Percentiles rank a stretch among this genome's conserved stretches.
These are phyloP conservation scores for Meandrina meandrites DNA, from an alignment of 92 coral and sea anemone species.

Conservation along the genomic window DNA sequence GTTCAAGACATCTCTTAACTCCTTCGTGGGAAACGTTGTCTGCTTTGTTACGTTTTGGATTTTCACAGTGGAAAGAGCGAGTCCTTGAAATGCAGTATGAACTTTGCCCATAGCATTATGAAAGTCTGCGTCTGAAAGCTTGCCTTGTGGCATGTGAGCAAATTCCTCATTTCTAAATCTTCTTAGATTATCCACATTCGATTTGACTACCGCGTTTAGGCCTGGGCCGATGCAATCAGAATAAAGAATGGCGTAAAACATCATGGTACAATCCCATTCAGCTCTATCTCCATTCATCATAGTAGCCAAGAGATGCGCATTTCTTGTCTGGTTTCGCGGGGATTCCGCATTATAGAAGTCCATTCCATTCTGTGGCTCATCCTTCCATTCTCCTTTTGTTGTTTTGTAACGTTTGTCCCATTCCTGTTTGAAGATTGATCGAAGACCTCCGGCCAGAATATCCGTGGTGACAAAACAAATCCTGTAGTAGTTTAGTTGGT, in stretches of 20 bases:
- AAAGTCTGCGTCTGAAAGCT: neutral
- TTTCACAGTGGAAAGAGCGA: neutral
- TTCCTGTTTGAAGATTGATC: constrained; percentile 1
- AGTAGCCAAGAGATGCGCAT: constrained; percentile 7
- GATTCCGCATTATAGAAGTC: neutral
- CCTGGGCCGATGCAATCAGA: constrained; percentile 35
- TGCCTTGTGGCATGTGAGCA: neutral
- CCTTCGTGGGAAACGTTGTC: neutral
- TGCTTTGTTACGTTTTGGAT: neutral
- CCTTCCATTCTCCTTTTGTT: constrained; percentile 1
- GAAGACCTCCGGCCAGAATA: neutral
- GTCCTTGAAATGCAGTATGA: neutral
- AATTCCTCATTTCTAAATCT: neutral
- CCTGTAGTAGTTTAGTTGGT: constrained; percentile 8
- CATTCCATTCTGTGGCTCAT: neutral
- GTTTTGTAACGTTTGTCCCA: neutral
- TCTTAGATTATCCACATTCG: constrained; percentile 38
- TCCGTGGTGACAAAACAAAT: constrained; percentile 2
- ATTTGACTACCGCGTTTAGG: constrained; percentile 20
- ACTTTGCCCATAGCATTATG: neutral
- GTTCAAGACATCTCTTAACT: neutral
- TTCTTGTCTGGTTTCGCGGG: neutral
- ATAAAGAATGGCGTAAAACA: constrained; percentile 15
- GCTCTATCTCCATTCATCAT: constrained; percentile 41
- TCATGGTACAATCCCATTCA: constrained; percentile 63